Base-by-base conservation (phyloP, 1,140 invertebrate genomes). In the Pogonus chalceus region DNA sequence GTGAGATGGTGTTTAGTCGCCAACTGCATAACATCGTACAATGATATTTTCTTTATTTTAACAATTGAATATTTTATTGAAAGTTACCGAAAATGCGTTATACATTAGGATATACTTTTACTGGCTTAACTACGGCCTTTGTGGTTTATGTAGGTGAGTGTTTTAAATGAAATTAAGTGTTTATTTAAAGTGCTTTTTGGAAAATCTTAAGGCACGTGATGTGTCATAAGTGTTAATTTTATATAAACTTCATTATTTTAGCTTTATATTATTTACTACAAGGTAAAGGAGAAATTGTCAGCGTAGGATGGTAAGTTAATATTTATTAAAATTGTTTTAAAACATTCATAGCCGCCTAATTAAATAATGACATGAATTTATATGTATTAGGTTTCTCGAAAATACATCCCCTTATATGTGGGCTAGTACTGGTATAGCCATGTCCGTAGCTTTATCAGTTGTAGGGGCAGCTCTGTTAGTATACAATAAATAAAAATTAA, bases 391-490 rank as follows among this genome's bases (percentile, higher is more conserved):
- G 81, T 91, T 96, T 70, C 73, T 97, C 51, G 75, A 80, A 61
- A 79, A 83, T 54, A 85, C 88, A 14, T 88, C 89, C 20, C 94
- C 95, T 0, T 93, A 91, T 66, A 88, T 97, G 85, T 99, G 94
- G 94, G 87, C 85, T 26, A 79, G 82, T 43, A 72, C 95, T 58
- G 96, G 96, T 21, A 91, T 98, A 62, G 92, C 89, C 21, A 76
- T 98, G 2, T 80, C 94, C 0, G 96, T 99, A 20, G 82, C 95
- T 1, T 74, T 99, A 20, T 98, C 94, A 14, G 96, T 99, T 10
- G 90, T 98, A 52, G 96, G 96, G 53, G 96, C 96, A 58, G 96
- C 96, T 56, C 81, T 92, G 85, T 89, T 76, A 79, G 78, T 73
- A 39, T 24, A 47, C 18, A 43, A 12, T 43, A 31, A n/a, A 31